phyloP scores from a whole-genome alignment of 2,797 vertebrate genomes.

The Melanotaenia trifasciata region DNA sequence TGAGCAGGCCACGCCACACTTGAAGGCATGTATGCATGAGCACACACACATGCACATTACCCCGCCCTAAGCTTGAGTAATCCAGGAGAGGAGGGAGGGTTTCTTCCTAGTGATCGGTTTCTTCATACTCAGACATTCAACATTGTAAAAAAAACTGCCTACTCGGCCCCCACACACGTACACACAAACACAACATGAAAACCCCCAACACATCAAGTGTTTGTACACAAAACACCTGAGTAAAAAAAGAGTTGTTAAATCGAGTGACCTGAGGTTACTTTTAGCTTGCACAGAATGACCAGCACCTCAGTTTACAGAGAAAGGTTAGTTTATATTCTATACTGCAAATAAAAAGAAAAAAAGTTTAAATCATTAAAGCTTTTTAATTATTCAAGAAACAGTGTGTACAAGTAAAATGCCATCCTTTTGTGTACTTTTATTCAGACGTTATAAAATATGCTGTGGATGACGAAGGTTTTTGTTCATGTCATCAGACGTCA shows the following conservation, averaged over 20 bases:
- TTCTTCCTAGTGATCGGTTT: conserved; percentile 67
- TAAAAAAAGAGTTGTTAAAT: conserved; percentile 1
- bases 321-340: not conserved
- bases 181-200: conserved; percentile 11
- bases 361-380: too few species aligned
- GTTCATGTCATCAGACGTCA: not conserved
- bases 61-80: conserved; percentile 55
- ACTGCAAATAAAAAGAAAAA: not conserved
- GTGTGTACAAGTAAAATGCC: not conserved
- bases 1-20: conserved; percentile 62
- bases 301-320: not conserved
- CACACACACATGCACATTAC: conserved; percentile 8
- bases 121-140: conserved; percentile 53
- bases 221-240: conserved; percentile 13
- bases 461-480: not conserved
- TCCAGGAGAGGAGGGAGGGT: conserved; percentile 25
- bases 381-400: not conserved
- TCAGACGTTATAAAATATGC: not conserved
- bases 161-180: not conserved
- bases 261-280: not conserved
- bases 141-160: conserved; percentile 25
- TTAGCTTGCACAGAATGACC: not conserved
- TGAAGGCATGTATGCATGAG: conserved; percentile 41
- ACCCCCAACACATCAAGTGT: not conserved
- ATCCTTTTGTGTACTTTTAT: not conserved